Evolutionary conservation across 1,140 invertebrate species (phyloP).

Genomic region (Drosophila guanche): DNA sequence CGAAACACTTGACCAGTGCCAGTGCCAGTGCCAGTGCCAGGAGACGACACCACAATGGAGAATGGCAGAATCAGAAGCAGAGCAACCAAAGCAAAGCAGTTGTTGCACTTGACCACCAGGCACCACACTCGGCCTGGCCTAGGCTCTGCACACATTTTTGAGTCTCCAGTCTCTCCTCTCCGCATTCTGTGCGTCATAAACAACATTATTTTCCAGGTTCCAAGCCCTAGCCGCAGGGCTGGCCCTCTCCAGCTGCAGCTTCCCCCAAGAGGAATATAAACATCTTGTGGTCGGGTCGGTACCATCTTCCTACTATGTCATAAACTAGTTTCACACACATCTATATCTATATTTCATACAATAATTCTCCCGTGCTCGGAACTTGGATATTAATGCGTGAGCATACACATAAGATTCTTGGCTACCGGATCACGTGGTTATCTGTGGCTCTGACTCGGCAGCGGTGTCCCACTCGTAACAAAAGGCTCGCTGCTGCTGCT

Average conservation of each 20-base stretch:
- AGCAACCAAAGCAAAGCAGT: conserved; percentile 24
- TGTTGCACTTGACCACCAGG: conserved; percentile 61
- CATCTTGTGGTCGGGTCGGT: too few species aligned
- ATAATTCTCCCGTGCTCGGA: conserved; percentile 4
- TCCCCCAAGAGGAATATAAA: too few species aligned
- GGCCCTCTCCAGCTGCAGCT: too few species aligned
- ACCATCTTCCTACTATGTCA: conserved; percentile 44
- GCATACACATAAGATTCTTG: conserved; percentile 45
- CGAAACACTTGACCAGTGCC: conserved; percentile 39
- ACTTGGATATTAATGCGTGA: conserved; percentile 74
- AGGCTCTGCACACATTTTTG: background rate
- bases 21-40: conserved; percentile 25
- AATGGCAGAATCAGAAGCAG: conserved; percentile 8
- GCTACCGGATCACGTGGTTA: conserved; percentile 24
- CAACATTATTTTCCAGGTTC: conserved; percentile 72
- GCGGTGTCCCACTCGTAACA: conserved; percentile 30
- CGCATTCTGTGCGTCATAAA: conserved; percentile 68
- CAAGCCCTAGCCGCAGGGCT: conserved; percentile 4
- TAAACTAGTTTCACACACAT: conserved; percentile 82
- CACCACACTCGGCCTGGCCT: conserved; percentile 35
- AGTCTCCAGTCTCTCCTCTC: background rate
- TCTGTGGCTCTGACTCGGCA: background rate
- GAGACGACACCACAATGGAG: conserved; percentile 51
- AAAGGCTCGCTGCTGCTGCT: conserved; percentile 54
- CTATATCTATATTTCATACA: conserved; percentile 50